Evolutionary conservation across 35 echinoderm and acorn worm genomes (phyloP).

Genomic region (Eucidaris tribuloides): DNA sequence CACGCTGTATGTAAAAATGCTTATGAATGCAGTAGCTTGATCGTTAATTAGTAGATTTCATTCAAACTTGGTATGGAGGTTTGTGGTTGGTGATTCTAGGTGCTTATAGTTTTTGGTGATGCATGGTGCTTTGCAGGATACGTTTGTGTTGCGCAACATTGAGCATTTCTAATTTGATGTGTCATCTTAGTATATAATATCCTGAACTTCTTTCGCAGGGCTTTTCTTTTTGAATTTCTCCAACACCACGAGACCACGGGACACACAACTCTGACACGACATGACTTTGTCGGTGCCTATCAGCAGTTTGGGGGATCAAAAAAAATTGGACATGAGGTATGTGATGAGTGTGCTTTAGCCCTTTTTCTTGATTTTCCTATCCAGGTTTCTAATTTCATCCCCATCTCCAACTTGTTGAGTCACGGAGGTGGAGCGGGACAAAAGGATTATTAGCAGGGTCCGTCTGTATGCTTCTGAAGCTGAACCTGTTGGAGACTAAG

Average conservation of each 20-base stretch:
- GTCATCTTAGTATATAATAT: neutral
- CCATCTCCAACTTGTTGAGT: neutral
- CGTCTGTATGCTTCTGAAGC: neutral
- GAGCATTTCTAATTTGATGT: neutral
- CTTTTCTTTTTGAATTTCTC: neutral
- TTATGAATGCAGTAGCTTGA: no score
- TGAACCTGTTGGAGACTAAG: neutral
- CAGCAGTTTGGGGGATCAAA: neutral
- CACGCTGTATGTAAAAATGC: no score
- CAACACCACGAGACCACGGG: neutral
- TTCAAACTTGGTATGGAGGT: no score
- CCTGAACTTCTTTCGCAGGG: neutral
- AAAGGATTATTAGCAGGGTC: neutral
- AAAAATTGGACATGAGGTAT: neutral
- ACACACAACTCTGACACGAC: neutral
- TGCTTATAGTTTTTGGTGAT: neutral
- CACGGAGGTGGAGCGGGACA: neutral
- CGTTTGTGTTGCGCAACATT: neutral
- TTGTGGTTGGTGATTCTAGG: neutral
- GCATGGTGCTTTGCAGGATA: neutral
- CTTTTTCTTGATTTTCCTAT: neutral
- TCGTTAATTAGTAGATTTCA: no score
- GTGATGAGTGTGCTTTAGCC: neutral
- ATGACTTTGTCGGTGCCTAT: neutral
- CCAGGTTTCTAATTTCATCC: neutral